phyloP scores from a whole-genome alignment of 2,888 invertebrate genomes.

The Palloptera scutellata region DNA sequence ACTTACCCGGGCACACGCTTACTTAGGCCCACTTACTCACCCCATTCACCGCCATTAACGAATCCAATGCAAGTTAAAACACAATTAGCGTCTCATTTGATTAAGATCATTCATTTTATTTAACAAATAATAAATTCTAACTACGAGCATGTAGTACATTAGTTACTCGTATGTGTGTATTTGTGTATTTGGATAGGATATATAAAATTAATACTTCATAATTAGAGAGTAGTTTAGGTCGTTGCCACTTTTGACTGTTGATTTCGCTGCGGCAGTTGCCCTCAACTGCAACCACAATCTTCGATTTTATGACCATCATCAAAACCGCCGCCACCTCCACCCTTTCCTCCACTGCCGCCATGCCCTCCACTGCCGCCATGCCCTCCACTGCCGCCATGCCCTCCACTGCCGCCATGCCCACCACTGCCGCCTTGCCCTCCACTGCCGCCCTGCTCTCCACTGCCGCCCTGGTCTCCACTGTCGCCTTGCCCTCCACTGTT shows the following conservation, averaged over 20 bases:
- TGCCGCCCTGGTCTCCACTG: no score
- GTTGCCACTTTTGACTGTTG: slow-evolving; percentile 38
- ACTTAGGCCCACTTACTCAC: no score
- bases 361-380: slow-evolving; percentile 36
- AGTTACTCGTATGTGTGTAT: no score
- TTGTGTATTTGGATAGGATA: not conserved
- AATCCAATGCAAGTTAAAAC: no score
- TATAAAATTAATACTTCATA: not conserved
- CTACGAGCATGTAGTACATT: no score
- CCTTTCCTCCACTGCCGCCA: slow-evolving; percentile 21
- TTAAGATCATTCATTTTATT: no score
- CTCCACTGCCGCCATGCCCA: slow-evolving; percentile 12
- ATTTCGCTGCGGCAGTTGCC: slow-evolving; percentile 43
- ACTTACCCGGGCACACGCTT: no score
- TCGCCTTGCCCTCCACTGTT: no score
- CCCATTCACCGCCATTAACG: no score
- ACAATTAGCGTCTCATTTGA: no score
- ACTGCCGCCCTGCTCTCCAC: slow-evolving; percentile 67
- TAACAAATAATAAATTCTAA: no score
- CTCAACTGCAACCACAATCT: slow-evolving; percentile 30
- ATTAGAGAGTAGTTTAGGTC: no score
- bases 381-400: slow-evolving; percentile 29
- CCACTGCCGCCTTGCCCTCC: slow-evolving; percentile 56
- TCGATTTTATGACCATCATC: slow-evolving; percentile 28
- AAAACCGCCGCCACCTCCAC: slow-evolving; percentile 10